Evolutionary conservation across 2,888 invertebrate species (phyloP).

Genomic region (Hydriomena furcata): DNA sequence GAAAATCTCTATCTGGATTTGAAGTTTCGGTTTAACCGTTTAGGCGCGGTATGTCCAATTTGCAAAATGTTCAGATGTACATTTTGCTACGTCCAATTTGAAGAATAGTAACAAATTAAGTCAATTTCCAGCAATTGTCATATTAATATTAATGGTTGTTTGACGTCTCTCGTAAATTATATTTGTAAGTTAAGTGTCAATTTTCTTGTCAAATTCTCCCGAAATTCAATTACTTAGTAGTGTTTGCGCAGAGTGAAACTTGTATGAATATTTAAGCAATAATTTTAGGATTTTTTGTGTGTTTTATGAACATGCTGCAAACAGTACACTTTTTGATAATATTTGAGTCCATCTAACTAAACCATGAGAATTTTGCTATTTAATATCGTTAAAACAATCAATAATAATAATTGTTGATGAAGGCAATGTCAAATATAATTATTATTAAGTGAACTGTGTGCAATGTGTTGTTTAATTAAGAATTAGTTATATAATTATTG

Average conservation of each 20-base stretch:
- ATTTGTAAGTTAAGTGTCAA: conserved; percentile 77
- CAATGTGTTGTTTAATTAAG: conserved; percentile 41
- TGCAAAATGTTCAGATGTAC: too few relatives aligned
- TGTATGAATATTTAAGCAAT: conserved; percentile 31
- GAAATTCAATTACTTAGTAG: conserved; percentile 83
- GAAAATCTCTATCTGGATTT: too few relatives aligned
- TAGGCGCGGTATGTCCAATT: too few relatives aligned
- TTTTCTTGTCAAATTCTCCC: conserved; percentile 83
- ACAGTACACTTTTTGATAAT: conserved; percentile 18
- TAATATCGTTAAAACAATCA: too few relatives aligned
- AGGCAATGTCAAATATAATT: background rate
- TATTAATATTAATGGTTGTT: conserved; percentile 18
- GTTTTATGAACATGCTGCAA: conserved; percentile 40
- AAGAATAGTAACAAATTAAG: too few relatives aligned
- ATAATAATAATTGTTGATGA: too few relatives aligned
- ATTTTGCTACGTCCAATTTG: too few relatives aligned
- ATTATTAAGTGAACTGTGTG: conserved; percentile 45
- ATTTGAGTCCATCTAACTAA: too few relatives aligned
- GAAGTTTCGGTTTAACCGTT: too few relatives aligned
- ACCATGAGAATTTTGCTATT: too few relatives aligned
- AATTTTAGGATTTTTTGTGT: conserved; percentile 48
- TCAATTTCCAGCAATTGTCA: conserved; percentile 7
- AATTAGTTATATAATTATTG: conserved; percentile 33
- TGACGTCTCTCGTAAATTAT: conserved; percentile 44
- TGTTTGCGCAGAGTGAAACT: conserved; percentile 52